phyloP scores from a whole-genome alignment of 2,888 invertebrate genomes.

The Drosophila neoperkinsi region DNA sequence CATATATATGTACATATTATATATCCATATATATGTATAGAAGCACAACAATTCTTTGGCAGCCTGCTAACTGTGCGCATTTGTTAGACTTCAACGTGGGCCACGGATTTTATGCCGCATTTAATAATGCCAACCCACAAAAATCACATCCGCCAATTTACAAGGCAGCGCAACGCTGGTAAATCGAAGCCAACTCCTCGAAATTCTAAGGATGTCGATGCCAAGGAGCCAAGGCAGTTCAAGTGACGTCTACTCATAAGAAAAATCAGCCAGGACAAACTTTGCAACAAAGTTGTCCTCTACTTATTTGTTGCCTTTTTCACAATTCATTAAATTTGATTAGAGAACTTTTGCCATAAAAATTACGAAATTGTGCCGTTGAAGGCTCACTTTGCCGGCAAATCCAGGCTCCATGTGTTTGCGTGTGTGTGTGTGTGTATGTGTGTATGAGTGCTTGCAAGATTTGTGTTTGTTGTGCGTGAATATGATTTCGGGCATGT shows the following conservation, averaged over 20 bases:
- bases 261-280: conserved; percentile 75
- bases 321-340: conserved; percentile 82
- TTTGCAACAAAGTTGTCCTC: conserved; percentile 77
- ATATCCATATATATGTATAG: conserved; percentile 2
- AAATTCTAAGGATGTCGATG: conserved; percentile 19
- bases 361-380: conserved; percentile 83
- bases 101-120: conserved; percentile 78
- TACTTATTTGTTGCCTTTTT: conserved; percentile 81
- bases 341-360: conserved; percentile 82
- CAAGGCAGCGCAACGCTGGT: conserved; percentile 53
- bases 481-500: conserved; percentile 77
- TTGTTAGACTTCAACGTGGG: conserved; percentile 72
- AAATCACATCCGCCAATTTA: conserved; percentile 81
- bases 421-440: conserved; percentile 13
- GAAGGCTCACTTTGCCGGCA: conserved; percentile 73
- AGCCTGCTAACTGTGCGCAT: conserved; percentile 75
- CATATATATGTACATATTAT: conserved; percentile 10
- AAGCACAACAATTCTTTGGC: conserved; percentile 63
- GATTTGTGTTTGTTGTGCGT: conserved; percentile 79
- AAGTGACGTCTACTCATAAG: conserved; percentile 73
- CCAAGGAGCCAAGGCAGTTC: conserved; percentile 14
- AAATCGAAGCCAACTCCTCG: conserved; percentile 70
- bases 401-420: conserved; percentile 38
- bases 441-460: conserved; percentile 38
- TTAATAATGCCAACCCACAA: conserved; percentile 80